A percentile compares a stretch with the other conserved stretches of the same genome.
Evolutionary conservation across 2,888 invertebrate genomes (phyloP).

Genomic region (Allygus modestus): DNA sequence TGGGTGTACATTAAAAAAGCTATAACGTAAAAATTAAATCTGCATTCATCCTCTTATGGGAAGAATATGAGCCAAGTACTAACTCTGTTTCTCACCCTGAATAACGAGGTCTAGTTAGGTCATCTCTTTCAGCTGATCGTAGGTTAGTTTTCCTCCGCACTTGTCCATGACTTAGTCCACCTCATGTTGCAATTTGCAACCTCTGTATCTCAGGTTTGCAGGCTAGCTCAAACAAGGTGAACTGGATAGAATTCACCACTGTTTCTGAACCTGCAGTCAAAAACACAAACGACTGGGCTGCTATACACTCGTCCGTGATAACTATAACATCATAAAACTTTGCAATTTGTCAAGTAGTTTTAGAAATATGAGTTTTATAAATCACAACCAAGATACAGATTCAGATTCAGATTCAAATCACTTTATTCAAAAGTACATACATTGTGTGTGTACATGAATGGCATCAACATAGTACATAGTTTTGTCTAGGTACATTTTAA

Average conservation of each 20-base stretch:
- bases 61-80: too few species aligned
- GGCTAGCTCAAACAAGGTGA: slow-evolving; percentile 21
- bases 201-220: slow-evolving; percentile 1
- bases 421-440: too few species aligned
- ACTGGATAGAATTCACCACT: slow-evolving; percentile 6
- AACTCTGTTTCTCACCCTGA: slow-evolving; percentile 31
- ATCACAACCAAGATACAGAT: too few species aligned
- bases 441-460: too few species aligned
- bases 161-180: background rate
- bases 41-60: too few species aligned
- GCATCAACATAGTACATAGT: too few species aligned
- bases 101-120: slow-evolving; percentile 32
- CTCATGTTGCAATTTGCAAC: slow-evolving; percentile 3
- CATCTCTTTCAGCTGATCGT: slow-evolving; percentile 32
- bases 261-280: slow-evolving; percentile 35
- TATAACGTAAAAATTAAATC: too few species aligned
- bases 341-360: too few species aligned
- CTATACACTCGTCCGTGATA: slow-evolving; percentile 21
- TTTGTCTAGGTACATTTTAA: too few species aligned
- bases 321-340: slow-evolving; percentile 13
- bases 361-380: too few species aligned
- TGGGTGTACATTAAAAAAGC: too few species aligned
- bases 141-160: background rate
- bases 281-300: slow-evolving; percentile 48
- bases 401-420: too few species aligned